Evolutionary conservation across 2,113 vertebrate species (phyloP).

Genomic region (Microtus richardsoni): DNA sequence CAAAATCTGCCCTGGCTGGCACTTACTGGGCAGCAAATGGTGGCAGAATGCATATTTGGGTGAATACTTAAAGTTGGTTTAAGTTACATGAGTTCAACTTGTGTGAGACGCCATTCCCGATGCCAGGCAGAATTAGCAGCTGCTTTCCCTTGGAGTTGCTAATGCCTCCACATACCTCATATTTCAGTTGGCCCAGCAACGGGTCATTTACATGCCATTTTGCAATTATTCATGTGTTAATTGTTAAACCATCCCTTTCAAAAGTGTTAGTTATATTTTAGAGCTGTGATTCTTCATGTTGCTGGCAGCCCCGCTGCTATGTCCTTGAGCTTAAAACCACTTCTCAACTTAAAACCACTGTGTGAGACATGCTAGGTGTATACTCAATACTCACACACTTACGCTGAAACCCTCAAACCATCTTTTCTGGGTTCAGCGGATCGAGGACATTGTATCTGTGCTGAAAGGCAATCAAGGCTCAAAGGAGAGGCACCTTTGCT

Average conservation of each 20-base stretch:
- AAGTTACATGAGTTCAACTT: conserved; percentile 41
- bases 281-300: neutral
- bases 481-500: neutral
- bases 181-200: neutral
- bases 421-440: neutral
- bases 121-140: conserved; percentile 26
- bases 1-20: conserved; percentile 19
- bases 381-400: neutral
- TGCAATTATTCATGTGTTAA: conserved; percentile 5
- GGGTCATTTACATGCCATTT: conserved; percentile 5
- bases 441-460: neutral
- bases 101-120: neutral
- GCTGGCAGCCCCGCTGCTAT: neutral
- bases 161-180: neutral
- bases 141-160: neutral
- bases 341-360: conserved; percentile 1
- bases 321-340: neutral
- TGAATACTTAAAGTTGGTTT: conserved; percentile 37
- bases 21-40: neutral
- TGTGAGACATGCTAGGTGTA: neutral
- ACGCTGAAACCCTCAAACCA: conserved; percentile 7
- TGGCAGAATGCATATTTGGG: neutral
- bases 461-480: neutral
- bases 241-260: conserved; percentile 1
- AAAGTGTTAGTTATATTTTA: conserved; percentile 16